Evolutionary conservation across 2,888 invertebrate species (phyloP), one percentile per base, ranked within the genome.

Genomic region (Luperina nickerlii): DNA sequence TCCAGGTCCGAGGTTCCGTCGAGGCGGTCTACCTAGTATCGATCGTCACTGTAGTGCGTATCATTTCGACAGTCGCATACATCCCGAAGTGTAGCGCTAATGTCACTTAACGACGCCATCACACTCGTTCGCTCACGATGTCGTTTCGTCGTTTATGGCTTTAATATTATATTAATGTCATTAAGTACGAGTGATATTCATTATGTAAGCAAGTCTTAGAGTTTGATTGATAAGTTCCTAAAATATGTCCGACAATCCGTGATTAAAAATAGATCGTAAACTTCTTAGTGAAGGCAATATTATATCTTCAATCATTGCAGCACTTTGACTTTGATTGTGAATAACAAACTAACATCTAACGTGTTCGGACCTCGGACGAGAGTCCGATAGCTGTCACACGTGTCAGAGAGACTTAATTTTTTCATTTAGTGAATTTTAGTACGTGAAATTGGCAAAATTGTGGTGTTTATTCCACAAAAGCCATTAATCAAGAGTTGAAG

Each of bases 81-180:
- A 18, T 65, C 54, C 72, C 45, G 65, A 65, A 18, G 60, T 51
- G 42, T 45, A n/a, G 62, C 82, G 79, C 74, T 82, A 38, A 82
- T 79, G 63, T 73, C 45, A 54, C 79, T 38, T 65, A 54, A 65
- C 82, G 74, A 79, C 63, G 74, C 57, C 74, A 54, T 74, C 63
- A 74, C 73, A 63, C 32, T 32, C 27, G 27, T 24, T 54, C 73
- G 60, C 81, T 48, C 42, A 18, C 62, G 73, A 62, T 81, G 63
- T 79, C 54, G 73, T n/a, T 54, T 42, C 24, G 15, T 81, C 27
- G n/a, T 54, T 73, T 38, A 48, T 73, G 63, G 9, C 18, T 45
- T 42, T 27, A 75, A 42, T 42, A 27, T 45, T 65, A 42, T 42
- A 27, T 45, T 65, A 65, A 81, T 74, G 63, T 74, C 24, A 8